Evolutionary conservation across 2,888 invertebrate species (phyloP), one percentile per base, ranked within the genome.

Genomic region (Hesperia comma): DNA sequence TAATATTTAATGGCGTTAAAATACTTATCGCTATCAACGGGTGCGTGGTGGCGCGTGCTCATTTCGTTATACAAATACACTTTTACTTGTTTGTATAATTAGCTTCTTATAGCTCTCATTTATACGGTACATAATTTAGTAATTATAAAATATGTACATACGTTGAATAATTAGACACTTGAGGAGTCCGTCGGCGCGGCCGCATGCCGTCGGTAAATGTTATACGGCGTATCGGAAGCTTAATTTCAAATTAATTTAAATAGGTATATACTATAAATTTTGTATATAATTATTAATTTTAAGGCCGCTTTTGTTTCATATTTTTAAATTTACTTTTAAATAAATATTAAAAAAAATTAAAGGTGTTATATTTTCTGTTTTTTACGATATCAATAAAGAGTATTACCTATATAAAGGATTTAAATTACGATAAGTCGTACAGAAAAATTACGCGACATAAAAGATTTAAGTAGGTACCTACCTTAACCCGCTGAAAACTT

Each of bases 11-110:
- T 60, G 69, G 58, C 73, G 46, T 69, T 61, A 69, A 71, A 71
- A 77, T 81, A 80, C 80, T 79, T 75, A 69, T 67, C 69, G 71
- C 73, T 79, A 78, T 79, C 79, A 76, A 53, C 63, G 54, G 61
- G 79, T 77, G 78, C 80, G 53, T 81, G 79, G 84, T 79, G 81
- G 84, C 88, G 81, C 87, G 86, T 86, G 88, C 85, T 81, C 75
- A 81, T 86, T 86, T 81, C 84, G 83, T 82, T 86, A 75, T 73
- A 78, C 79, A 88, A 87, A 88, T 85, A 87, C 72, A 74, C 71
- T 71, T 67, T 63, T 68, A 55, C 64, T 69, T 71, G 68, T 72
- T 72, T 70, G 69, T 70, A 69, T 69, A 70, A 73, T 70, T 54
- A 64, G 57, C 40, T 58, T 51, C 40, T 64, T 64, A 64, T 63